phyloP scores from a whole-genome alignment of 2,113 vertebrate species.

The Oncorhynchus keta region DNA sequence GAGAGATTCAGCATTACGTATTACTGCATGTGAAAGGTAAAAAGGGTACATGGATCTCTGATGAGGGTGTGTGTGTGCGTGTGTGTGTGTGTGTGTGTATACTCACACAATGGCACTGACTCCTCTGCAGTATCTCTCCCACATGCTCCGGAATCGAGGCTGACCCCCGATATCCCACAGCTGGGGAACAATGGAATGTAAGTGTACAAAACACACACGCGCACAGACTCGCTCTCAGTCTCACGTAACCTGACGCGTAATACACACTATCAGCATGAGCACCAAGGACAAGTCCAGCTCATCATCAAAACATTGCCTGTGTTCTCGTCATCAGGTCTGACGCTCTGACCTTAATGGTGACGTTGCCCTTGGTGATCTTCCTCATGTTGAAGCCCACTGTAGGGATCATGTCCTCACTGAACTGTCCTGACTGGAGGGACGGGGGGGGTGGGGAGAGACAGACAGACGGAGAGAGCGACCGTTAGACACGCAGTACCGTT shows the following conservation, averaged over 20 bases:
- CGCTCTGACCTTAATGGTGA: slow-evolving; percentile 70
- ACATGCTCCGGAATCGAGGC: slow-evolving; percentile 89
- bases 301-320: not conserved
- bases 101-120: slow-evolving; percentile 87
- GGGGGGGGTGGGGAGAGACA: not conserved
- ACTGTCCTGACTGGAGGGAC: slow-evolving; percentile 81
- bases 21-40: not conserved
- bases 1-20: not conserved
- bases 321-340: not conserved
- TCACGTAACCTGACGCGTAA: not conserved
- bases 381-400: slow-evolving; percentile 93
- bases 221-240: not conserved
- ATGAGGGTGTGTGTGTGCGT: not conserved
- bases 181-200: slow-evolving; percentile 46
- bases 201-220: not conserved
- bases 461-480: not conserved
- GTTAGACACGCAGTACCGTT: too few relatives aligned
- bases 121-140: slow-evolving; percentile 87
- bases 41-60: not conserved
- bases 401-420: slow-evolving; percentile 91
- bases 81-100: slow-evolving; percentile 1
- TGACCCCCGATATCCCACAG: slow-evolving; percentile 90
- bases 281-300: not conserved
- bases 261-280: not conserved
- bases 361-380: slow-evolving; percentile 91